Percentiles rank a stretch among this genome's conserved stretches.
Evolutionary conservation across 1,140 invertebrate species (phyloP).

Genomic region (Leptopilina clavipes): DNA sequence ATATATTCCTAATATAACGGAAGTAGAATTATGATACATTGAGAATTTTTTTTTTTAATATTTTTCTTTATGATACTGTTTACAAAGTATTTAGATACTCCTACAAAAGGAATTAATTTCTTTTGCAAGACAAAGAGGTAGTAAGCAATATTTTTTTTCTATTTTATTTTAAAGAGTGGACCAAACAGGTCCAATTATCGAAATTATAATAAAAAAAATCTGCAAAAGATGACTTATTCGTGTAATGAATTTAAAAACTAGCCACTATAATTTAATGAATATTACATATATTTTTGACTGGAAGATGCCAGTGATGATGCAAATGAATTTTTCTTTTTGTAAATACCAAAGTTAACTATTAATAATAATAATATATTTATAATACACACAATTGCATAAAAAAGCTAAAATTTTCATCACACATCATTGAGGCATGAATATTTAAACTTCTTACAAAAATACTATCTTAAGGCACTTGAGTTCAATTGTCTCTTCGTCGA

Average conservation of each 20-base stretch:
- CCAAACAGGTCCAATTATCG: too few species aligned
- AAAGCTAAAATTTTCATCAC: background rate
- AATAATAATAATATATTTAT: background rate
- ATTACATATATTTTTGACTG: background rate
- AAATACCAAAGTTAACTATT: background rate
- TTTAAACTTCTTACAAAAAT: conserved; percentile 8
- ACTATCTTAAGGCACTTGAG: conserved; percentile 15
- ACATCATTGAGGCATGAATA: background rate
- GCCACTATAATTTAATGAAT: background rate
- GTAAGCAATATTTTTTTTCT: background rate
- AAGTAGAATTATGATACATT: background rate
- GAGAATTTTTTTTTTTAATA: background rate
- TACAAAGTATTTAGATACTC: background rate
- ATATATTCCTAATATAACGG: background rate
- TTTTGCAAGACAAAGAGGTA: background rate
- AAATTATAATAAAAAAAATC: background rate
- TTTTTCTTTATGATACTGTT: too few species aligned
- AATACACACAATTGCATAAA: conserved; percentile 17
- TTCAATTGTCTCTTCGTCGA: conserved; percentile 19
- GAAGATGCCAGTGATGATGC: conserved; percentile 3
- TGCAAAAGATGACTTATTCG: background rate
- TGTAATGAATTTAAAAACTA: background rate
- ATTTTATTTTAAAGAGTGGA: too few species aligned
- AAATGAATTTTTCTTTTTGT: background rate
- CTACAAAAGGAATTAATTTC: background rate